A percentile compares a stretch with the other conserved stretches of the same genome.
Evolutionary conservation across 2,888 invertebrate genomes (phyloP).

Genomic region (Drosophila bunnanda): DNA sequence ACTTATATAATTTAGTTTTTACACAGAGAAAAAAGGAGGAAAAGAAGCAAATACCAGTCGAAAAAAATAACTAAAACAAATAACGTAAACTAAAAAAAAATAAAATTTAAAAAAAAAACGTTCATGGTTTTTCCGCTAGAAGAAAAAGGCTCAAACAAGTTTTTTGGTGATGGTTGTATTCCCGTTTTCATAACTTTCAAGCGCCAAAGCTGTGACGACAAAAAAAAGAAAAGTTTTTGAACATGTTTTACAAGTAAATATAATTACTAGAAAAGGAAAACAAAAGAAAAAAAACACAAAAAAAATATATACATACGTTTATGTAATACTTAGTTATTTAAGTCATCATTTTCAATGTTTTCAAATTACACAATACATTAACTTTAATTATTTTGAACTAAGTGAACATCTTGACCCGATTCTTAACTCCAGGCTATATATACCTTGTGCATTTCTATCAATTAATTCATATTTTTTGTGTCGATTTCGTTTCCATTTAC

Average conservation of each 20-base stretch:
- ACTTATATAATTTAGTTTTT: conserved; percentile 63
- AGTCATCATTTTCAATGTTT: conserved; percentile 54
- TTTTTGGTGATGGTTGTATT: conserved; percentile 56
- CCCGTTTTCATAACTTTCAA: conserved; percentile 39
- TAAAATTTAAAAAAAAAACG: conserved; percentile 25
- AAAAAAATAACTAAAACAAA: neutral
- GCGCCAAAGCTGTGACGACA: conserved; percentile 49
- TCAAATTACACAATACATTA: conserved; percentile 37
- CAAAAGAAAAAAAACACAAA: conserved; percentile 5
- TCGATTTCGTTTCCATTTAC: conserved; percentile 23
- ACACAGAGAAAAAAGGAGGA: conserved; percentile 27
- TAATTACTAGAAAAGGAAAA: conserved; percentile 14
- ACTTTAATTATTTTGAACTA: conserved; percentile 25
- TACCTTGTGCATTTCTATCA: conserved; percentile 42
- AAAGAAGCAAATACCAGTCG: conserved; percentile 13
- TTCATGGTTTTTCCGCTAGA: conserved; percentile 52
- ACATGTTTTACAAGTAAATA: conserved; percentile 45
- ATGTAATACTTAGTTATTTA: conserved; percentile 38
- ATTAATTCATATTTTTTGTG: conserved; percentile 11
- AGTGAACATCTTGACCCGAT: conserved; percentile 30
- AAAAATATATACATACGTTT: conserved; percentile 12
- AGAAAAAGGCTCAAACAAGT: conserved; percentile 38
- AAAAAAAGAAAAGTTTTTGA: conserved; percentile 42
- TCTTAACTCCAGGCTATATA: conserved; percentile 27
- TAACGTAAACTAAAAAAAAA: conserved; percentile 26